Conservation (phyloP, 1,140 invertebrate genomes). For the Tyrophagus putrescentiae region DNA sequence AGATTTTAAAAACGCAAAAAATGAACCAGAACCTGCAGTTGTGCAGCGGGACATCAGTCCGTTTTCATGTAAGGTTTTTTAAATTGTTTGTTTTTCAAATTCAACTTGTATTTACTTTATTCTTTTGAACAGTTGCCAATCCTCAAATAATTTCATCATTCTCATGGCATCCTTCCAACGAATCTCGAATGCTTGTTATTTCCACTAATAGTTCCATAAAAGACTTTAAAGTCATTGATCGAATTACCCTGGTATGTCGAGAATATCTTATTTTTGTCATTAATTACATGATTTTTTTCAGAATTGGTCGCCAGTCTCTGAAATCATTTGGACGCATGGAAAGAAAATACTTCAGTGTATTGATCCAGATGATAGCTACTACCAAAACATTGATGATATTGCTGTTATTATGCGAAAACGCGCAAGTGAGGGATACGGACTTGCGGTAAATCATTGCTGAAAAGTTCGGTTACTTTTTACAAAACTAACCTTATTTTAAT, state of each 20-base stretch:
- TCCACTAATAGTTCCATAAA: conserved; percentile 42
- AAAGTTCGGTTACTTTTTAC: too few relatives aligned
- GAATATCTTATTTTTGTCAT: conserved; percentile 11
- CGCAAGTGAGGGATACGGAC: conserved; percentile 57
- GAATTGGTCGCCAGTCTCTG: conserved; percentile 53
- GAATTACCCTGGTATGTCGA: conserved; percentile 49
- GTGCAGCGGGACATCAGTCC: conserved; percentile 47
- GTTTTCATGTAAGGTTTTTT: conserved; percentile 13
- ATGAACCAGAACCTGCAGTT: conserved; percentile 56
- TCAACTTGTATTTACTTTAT: conserved; percentile 11
- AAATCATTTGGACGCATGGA: conserved; percentile 56
- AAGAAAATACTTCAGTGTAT: conserved; percentile 46
- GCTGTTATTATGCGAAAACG: conserved; percentile 52
- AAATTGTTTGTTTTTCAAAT: background rate
- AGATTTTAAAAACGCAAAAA: conserved; percentile 47
- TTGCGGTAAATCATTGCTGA: conserved; percentile 42
- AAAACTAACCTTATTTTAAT: background rate
- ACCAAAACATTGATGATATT: conserved; percentile 47
- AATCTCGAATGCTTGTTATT: conserved; percentile 56
- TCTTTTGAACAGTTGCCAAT: conserved; percentile 28
- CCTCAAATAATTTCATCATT: conserved; percentile 47
- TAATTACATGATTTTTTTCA: conserved; percentile 17
- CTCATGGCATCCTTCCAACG: conserved; percentile 62
- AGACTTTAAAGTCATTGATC: conserved; percentile 59
- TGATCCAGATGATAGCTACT: conserved; percentile 38